Evolutionary conservation across 1,140 invertebrate species (phyloP), one percentile per base, ranked within the genome.

Genomic region (Lysiphlebus fabarum): DNA sequence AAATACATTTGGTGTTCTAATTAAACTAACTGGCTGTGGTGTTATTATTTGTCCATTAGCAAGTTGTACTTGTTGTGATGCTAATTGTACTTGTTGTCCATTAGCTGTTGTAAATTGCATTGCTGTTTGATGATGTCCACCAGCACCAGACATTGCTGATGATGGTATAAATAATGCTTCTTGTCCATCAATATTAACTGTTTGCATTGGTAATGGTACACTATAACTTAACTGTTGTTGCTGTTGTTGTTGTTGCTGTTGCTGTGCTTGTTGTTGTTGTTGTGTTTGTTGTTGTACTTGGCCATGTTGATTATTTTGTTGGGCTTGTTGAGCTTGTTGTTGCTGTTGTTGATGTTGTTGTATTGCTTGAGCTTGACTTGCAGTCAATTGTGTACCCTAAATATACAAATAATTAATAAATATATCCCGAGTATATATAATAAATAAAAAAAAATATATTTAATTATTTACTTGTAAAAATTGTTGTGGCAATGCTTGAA

Each of bases 141-240:
- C 68, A 5, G 70, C 67, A 0, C 70, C 70, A 4, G 74, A 72
- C 69, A 76, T 82, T 6, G 79, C 77, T 0, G 73, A 83, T 43
- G 75, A 86, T 47, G 91, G 92, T 69, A 94, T 91, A 73, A 95
- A 91, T 26, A 96, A 82, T 0, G 92, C 92, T 71, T 96, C 94
- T 70, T 95, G 93, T 0, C 93, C 93, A 75, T 95, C 93, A 6
- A 96, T 90, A 17, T 91, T 94, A 7, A 96, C 89, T 0, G 91
- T 90, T 75, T 95, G 93, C 84, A 93, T 88, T 41, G 87, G 85
- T 34, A 83, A 81, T 37, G 85, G 81, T 3, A 85, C 81, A 61
- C 82, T 89, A 70, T 88, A 89, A 11, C 85, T 86, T 56, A 77
- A 68, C 69, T 74, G 79, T 67, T 79, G 82, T 65, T 78, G 83